A percentile compares a stretch with the other conserved stretches of the same genome.
Conservation (phyloP, 1,140 invertebrate genomes). For the Pseudachorutes palmiensis region DNA sequence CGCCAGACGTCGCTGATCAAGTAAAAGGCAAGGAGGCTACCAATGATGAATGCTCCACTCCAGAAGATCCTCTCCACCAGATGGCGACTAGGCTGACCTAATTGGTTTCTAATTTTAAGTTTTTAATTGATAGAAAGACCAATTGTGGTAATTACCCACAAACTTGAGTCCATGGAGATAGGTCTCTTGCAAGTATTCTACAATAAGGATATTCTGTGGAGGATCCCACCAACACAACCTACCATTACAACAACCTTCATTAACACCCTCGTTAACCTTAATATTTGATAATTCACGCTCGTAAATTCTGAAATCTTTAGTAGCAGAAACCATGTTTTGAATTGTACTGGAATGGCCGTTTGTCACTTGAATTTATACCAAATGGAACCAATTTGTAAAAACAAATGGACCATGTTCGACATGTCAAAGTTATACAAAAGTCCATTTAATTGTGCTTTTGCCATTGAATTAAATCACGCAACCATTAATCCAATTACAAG, state of each 20-base stretch:
- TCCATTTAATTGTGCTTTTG: no score
- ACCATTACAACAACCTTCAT: not conserved
- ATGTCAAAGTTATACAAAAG: no score
- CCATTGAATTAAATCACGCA: no score
- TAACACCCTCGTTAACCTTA: not conserved
- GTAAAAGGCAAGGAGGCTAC: constrained; percentile 44
- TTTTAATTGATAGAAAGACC: not conserved
- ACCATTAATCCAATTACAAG: no score
- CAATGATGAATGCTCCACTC: constrained; percentile 45
- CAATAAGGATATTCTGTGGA: not conserved
- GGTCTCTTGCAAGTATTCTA: constrained; percentile 16
- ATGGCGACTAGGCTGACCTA: not conserved
- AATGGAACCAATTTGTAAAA: no score
- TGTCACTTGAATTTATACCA: no score
- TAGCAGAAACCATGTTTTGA: no score
- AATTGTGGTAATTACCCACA: constrained; percentile 15
- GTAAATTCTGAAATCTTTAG: not conserved
- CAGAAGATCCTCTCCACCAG: constrained; percentile 46
- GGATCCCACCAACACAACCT: constrained; percentile 10
- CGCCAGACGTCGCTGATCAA: constrained; percentile 44
- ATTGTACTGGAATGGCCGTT: no score
- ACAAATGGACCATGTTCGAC: no score
- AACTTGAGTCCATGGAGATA: constrained; percentile 33
- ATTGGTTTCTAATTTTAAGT: constrained; percentile 7
- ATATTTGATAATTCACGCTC: not conserved